phyloP scores from a whole-genome alignment of 1,140 invertebrate species.

The Rhopalosiphum maidis region DNA sequence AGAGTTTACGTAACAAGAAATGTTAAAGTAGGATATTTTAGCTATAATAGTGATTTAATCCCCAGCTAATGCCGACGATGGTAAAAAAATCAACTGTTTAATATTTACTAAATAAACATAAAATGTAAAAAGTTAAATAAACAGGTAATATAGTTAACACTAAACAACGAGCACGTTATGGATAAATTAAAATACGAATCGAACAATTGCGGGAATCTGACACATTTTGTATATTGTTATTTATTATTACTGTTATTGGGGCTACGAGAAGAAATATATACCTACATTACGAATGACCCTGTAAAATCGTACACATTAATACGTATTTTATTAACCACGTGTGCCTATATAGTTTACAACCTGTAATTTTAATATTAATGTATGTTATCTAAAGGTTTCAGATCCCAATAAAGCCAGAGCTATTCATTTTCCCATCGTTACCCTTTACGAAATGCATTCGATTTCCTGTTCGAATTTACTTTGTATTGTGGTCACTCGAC shows the following conservation, averaged over 20 bases:
- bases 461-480: not conserved
- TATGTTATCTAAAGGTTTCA: not conserved
- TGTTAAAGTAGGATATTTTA: not conserved
- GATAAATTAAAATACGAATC: not conserved
- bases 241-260: not conserved
- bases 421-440: conserved; percentile 18
- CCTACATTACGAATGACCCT: not conserved
- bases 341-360: not conserved
- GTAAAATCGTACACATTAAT: not conserved
- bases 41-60: not conserved
- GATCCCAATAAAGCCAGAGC: not conserved
- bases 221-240: not conserved
- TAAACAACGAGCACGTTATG: not conserved
- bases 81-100: not conserved
- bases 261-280: not conserved
- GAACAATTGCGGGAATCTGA: not conserved
- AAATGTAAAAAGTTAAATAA: not conserved
- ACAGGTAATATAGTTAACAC: not conserved
- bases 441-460: not conserved
- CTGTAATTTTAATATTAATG: not conserved
- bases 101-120: not conserved
- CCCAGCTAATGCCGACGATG: no score
- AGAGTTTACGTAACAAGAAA: not conserved
- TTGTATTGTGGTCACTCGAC: not conserved
- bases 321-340: not conserved